Evolutionary conservation across 2,113 vertebrate species (phyloP).

Genomic region (Willisornis vidua): DNA sequence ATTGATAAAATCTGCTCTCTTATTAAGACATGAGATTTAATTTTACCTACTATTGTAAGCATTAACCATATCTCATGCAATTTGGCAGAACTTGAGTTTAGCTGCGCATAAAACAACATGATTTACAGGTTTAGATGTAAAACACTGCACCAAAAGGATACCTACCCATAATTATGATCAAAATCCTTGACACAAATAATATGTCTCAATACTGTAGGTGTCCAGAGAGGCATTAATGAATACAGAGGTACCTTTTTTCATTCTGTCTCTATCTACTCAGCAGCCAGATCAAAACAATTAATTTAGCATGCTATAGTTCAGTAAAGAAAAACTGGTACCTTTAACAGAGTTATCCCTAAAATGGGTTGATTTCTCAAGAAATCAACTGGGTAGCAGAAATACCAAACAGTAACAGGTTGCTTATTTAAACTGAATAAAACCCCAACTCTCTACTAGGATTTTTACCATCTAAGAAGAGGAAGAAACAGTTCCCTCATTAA

Average conservation of each 20-base stretch:
- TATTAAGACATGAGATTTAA: background rate
- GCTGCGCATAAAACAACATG: background rate
- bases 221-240: background rate
- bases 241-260: background rate
- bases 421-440: background rate
- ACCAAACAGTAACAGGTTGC: background rate
- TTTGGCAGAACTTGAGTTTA: background rate
- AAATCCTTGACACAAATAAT: background rate
- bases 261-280: background rate
- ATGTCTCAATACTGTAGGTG: background rate
- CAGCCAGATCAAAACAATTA: background rate
- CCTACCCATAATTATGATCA: background rate
- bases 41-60: background rate
- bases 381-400: background rate
- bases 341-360: background rate
- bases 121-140: background rate
- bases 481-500: background rate
- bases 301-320: background rate
- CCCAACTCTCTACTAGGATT: background rate
- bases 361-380: background rate
- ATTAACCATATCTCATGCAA: background rate
- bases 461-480: background rate
- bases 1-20: conserved; percentile 1
- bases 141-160: background rate
- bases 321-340: background rate